These are phyloP conservation scores for Anas capensis DNA, from an alignment of 2,797 vertebrate genomes.

Conservation along the genomic window DNA sequence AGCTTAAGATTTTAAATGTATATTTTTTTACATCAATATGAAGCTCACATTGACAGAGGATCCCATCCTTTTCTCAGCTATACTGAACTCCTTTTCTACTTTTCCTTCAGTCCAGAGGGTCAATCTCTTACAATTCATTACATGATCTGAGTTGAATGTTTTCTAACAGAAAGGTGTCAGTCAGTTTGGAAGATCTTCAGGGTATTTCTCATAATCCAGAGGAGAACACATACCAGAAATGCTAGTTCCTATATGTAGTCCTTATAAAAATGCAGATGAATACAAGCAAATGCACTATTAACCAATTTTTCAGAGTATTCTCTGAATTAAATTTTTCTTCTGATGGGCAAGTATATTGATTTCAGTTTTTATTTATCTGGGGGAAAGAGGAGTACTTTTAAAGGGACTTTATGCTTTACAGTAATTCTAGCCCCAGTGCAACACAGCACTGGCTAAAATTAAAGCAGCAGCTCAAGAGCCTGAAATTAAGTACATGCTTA, in stretches of 20 bases:
- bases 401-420: background rate
- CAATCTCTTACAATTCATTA: constrained; percentile 31
- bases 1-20: background rate
- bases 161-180: background rate
- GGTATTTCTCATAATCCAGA: constrained; percentile 51
- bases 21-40: background rate
- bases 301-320: background rate
- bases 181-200: constrained; percentile 29
- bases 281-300: constrained; percentile 4
- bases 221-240: constrained; percentile 29
- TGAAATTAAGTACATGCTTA: constrained; percentile 20
- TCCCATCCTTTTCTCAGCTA: background rate
- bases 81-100: background rate
- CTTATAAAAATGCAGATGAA: constrained; percentile 38
- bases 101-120: constrained; percentile 13
- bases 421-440: background rate
- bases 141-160: constrained; percentile 9
- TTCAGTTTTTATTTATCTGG: constrained; percentile 37
- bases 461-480: background rate
- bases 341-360: constrained; percentile 21
- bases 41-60: constrained; percentile 23
- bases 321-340: constrained; percentile 18
- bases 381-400: constrained; percentile 5
- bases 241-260: constrained; percentile 23
- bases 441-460: background rate